These are phyloP conservation scores for Chondrilla cf. caribensis DNA, from an alignment of 37 sponge, comb jelly and placozoan genomes.

Conservation along the genomic window DNA sequence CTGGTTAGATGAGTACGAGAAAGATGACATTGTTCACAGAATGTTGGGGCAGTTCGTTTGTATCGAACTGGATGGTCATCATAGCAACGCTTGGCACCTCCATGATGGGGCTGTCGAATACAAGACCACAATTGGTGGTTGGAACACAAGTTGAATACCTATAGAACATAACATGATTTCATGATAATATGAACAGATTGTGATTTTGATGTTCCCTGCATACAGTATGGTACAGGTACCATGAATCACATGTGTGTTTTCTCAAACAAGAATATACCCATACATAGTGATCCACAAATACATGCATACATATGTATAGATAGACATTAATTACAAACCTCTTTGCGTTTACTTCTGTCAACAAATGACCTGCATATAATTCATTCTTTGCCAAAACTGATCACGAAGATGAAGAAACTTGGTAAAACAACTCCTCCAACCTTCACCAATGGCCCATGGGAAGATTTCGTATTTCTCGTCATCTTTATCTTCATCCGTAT, in stretches of 20 bases:
- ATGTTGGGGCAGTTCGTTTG: too few relatives aligned
- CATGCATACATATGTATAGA: not conserved
- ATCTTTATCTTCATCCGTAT: constrained; percentile 90
- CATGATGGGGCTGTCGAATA: constrained; percentile 42
- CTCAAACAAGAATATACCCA: too few relatives aligned
- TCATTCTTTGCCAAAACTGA: constrained; percentile 72
- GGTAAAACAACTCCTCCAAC: constrained; percentile 60
- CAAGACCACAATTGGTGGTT: constrained; percentile 65
- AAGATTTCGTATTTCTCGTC: constrained; percentile 85
- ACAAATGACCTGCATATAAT: constrained; percentile 75
- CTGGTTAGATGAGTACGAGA: too few relatives aligned
- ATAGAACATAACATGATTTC: not conserved
- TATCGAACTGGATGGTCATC: too few relatives aligned
- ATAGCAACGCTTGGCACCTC: constrained; percentile 40
- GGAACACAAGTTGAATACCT: constrained; percentile 73
- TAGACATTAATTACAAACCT: constrained; percentile 29
- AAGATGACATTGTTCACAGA: too few relatives aligned
- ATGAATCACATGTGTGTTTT: too few relatives aligned
- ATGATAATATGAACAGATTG: too few relatives aligned
- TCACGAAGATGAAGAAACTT: constrained; percentile 56
- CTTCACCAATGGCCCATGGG: constrained; percentile 77
- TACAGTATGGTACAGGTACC: too few relatives aligned
- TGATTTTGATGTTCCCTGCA: too few relatives aligned
- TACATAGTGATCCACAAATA: too few relatives aligned
- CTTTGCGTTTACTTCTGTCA: constrained; percentile 75